A percentile compares a stretch with the other conserved stretches of the same genome.
Evolutionary conservation across 2,113 vertebrate genomes (phyloP).

Genomic region (Silurus glanis): DNA sequence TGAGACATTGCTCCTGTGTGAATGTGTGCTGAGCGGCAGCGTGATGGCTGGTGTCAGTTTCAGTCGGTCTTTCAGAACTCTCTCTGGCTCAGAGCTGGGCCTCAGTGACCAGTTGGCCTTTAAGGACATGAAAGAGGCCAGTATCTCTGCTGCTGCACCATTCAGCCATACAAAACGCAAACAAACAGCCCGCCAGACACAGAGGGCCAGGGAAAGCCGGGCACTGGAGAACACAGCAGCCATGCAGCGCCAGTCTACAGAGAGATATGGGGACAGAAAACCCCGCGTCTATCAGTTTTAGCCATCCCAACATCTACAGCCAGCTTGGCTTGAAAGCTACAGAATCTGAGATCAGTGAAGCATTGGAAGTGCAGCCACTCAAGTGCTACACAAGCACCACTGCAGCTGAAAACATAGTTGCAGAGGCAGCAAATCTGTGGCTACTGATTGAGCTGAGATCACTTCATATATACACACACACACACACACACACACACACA

Average conservation of each 20-base stretch:
- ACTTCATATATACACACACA: slow-evolving; percentile 13
- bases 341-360: slow-evolving; percentile 11
- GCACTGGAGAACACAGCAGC: slow-evolving; percentile 37
- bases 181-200: slow-evolving; percentile 35
- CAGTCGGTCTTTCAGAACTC: slow-evolving; percentile 35
- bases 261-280: slow-evolving; percentile 15
- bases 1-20: neutral
- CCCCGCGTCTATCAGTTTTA: slow-evolving; percentile 29
- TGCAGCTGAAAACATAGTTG: slow-evolving; percentile 51
- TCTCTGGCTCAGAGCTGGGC: slow-evolving; percentile 28
- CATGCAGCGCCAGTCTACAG: slow-evolving; percentile 37
- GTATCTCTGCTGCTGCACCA: slow-evolving; percentile 33
- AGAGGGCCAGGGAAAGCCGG: slow-evolving; percentile 25
- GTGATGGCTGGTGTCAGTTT: slow-evolving; percentile 44
- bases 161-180: slow-evolving; percentile 42
- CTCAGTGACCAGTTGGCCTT: slow-evolving; percentile 43
- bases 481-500: slow-evolving; percentile 35
- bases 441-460: slow-evolving; percentile 45
- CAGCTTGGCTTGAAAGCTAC: slow-evolving; percentile 22
- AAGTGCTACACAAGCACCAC: slow-evolving; percentile 20
- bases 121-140: slow-evolving; percentile 44
- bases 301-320: slow-evolving; percentile 32
- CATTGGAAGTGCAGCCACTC: slow-evolving; percentile 1
- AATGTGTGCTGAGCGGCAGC: slow-evolving; percentile 15
- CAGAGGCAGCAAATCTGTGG: slow-evolving; percentile 41